phyloP scores from a whole-genome alignment of 1,140 invertebrate genomes.

The Mercenaria mercenaria region DNA sequence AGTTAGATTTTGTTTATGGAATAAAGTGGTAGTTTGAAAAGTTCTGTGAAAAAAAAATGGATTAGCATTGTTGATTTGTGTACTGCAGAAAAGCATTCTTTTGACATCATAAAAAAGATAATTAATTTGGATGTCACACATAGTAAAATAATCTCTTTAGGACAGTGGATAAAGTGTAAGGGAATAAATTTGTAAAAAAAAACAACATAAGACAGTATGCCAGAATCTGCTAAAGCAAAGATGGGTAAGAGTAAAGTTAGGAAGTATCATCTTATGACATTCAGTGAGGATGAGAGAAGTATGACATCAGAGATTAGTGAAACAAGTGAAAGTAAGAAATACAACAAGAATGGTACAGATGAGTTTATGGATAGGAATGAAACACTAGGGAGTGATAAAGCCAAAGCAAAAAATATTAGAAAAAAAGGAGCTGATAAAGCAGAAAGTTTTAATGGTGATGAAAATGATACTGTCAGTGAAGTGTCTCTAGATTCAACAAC shows the following conservation, averaged over 20 bases:
- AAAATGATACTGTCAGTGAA: background rate
- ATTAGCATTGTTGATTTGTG: too few species aligned
- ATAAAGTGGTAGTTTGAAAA: too few species aligned
- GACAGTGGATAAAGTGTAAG: too few species aligned
- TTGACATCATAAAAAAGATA: too few species aligned
- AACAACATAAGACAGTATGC: too few species aligned
- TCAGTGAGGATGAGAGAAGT: slow-evolving; percentile 27
- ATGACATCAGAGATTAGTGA: background rate
- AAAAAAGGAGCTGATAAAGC: background rate
- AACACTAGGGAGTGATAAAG: too few species aligned
- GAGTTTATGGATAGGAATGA: background rate
- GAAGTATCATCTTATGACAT: slow-evolving; percentile 24
- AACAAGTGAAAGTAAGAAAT: background rate
- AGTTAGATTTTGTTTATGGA: too few species aligned
- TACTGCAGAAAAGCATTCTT: too few species aligned
- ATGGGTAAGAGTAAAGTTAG: slow-evolving; percentile 4
- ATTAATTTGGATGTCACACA: too few species aligned
- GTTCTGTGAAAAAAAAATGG: too few species aligned
- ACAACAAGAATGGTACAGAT: background rate
- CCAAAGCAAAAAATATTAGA: background rate
- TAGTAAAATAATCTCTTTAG: too few species aligned
- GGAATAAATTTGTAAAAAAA: too few species aligned
- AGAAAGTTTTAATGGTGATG: background rate
- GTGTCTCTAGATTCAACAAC: background rate
- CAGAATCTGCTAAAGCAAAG: background rate